phyloP scores from a whole-genome alignment of 2,113 vertebrate genomes.

The Furnarius figulus region DNA sequence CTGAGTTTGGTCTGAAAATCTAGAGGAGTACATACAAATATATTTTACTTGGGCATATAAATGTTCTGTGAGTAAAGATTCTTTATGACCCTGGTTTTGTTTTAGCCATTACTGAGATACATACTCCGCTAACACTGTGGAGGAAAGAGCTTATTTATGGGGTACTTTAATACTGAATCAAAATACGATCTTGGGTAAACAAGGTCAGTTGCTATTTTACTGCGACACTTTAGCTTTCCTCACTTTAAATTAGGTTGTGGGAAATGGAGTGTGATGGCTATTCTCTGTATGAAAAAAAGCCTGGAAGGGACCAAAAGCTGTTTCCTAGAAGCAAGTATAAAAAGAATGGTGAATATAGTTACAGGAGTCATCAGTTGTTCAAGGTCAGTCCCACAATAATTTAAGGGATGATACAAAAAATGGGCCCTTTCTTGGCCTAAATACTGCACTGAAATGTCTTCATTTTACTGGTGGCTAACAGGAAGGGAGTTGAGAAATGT shows the following conservation, averaged over 20 bases:
- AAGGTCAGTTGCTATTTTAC: conserved; percentile 20
- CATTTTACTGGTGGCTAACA: not conserved
- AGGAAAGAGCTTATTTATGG: not conserved
- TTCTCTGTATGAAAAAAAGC: not conserved
- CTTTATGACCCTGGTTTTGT: not conserved
- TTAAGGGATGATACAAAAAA: not conserved
- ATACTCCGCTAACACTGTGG: not conserved
- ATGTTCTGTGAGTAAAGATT: not conserved
- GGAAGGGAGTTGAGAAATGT: not conserved
- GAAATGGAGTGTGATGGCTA: not conserved
- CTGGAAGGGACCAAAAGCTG: not conserved
- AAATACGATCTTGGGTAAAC: not conserved
- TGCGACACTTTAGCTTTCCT: not conserved
- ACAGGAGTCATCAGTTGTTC: not conserved
- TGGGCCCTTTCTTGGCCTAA: not conserved
- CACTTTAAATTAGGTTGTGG: not conserved
- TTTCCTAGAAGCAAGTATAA: not conserved
- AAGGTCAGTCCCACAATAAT: not conserved
- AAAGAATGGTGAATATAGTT: not conserved
- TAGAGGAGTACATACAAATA: not conserved
- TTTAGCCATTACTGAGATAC: not conserved
- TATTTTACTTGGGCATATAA: not conserved
- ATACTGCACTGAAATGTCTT: not conserved
- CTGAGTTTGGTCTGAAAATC: not conserved
- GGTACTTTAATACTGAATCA: conserved; percentile 4